These are phyloP conservation scores for Caenorhabditis sp. DNA, from an alignment of 2,888 invertebrate species.

Conservation along the genomic window DNA sequence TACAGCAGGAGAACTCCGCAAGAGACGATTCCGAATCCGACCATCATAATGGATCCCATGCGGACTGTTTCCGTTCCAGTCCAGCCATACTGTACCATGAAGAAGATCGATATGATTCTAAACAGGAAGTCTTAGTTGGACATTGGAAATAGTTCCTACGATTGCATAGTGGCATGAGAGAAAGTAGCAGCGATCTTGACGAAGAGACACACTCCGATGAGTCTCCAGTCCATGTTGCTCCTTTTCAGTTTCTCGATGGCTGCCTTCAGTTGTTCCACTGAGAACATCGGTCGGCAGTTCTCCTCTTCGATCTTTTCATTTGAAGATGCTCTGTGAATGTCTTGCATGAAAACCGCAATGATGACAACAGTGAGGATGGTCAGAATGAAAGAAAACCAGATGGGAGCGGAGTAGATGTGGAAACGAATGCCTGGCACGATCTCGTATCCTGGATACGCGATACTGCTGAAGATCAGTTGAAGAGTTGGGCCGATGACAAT, in stretches of 20 bases:
- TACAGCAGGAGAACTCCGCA: slow-evolving; percentile 47
- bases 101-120: slow-evolving; percentile 59
- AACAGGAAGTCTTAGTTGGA: background rate
- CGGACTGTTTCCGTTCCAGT: slow-evolving; percentile 58
- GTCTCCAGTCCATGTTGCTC: slow-evolving; percentile 48
- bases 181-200: slow-evolving; percentile 57
- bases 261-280: slow-evolving; percentile 31
- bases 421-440: slow-evolving; percentile 60
- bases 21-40: slow-evolving; percentile 49
- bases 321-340: slow-evolving; percentile 33
- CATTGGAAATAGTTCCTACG: slow-evolving; percentile 24
- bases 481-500: slow-evolving; percentile 56
- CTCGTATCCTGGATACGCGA: slow-evolving; percentile 70
- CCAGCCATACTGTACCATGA: slow-evolving; percentile 67
- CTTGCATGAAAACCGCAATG: slow-evolving; percentile 45
- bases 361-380: slow-evolving; percentile 39
- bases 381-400: slow-evolving; percentile 60
- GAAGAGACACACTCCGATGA: slow-evolving; percentile 52
- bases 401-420: slow-evolving; percentile 61
- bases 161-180: slow-evolving; percentile 60
- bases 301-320: slow-evolving; percentile 28
- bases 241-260: slow-evolving; percentile 21
- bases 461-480: slow-evolving; percentile 68
- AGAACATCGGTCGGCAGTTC: slow-evolving; percentile 23
- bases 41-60: slow-evolving; percentile 49